Evolutionary conservation across 1,140 invertebrate genomes (phyloP), one percentile per base, ranked within the genome.

Genomic region (Sycophaga agraensis): DNA sequence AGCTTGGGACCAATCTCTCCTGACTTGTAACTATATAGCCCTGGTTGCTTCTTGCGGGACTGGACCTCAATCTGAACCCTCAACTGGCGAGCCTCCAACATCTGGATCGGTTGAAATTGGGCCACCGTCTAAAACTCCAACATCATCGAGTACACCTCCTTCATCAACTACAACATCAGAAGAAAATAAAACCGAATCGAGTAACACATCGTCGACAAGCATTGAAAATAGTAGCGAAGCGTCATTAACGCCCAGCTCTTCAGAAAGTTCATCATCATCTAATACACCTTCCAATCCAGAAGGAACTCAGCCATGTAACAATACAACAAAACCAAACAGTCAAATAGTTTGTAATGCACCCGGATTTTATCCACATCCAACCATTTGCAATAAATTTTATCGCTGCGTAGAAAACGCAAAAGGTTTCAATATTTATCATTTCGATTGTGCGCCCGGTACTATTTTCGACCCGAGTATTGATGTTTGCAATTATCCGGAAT

Each of bases 341-440:
- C 67, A 64, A 48, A 73, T 78, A 51, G 66, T 74, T 9, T 86
- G 85, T 68, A 69, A 75, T 9, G 59, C 81, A 51, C 83, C 84
- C 67, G 90, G 89, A 26, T 91, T 85, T 67, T 88, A 84, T 70
- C 84, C 85, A 6, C 75, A 89, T 76, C 83, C 83, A 24, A 76
- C 79, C n/a, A 77, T 86, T 39, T 92, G 90, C 70, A 83, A 82
- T 46, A 88, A 88, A 68, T 90, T 89, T 68, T 90, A 89, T 67
- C 82, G 88, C 53, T 91, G 89, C 70, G 89, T 91, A 1, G 77
- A 85, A 59, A 83, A 86, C 65, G 86, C 84, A 24, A 84, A 88
- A 59, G 82, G 84, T 24, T 87, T 84, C 65, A 84, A 83, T 35
- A 75, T 85, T 5, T 84, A 81, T 60, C 68, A 82, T 39, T 85